Base-by-base conservation (phyloP, 2,113 vertebrate species). In the Thamnaconus septentrionalis region DNA sequence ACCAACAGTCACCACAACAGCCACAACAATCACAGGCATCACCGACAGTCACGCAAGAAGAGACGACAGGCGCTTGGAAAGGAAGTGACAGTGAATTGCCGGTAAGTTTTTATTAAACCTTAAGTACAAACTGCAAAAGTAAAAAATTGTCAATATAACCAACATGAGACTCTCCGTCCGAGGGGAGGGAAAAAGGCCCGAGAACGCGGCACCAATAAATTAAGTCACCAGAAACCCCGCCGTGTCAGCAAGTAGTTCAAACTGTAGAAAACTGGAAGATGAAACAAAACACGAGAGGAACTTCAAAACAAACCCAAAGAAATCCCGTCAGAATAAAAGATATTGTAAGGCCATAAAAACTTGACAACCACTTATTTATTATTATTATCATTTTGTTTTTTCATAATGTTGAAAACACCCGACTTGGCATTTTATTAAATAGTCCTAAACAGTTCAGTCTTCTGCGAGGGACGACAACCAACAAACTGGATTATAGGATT, bases 21-120 rank as follows among this genome's bases (percentile, higher is more conserved):
- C 1, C 5, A 45, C 5, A n/a, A n/a, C n/a, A n/a, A n/a, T n/a
- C n/a, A 45, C 44, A n/a, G n/a, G n/a, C 47, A 49, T 8, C 3
- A 49, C 8, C 9, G 3, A 52, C n/a, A 52, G 5, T 11, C 12
- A 1, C 58, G 61, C 64, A 76, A 49, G 82, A 56, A 76, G 51
- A 74, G 61, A 79, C 41, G 61, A 53, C 56, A 58, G 55, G 53
- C 62, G 52, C 70, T 31, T 31, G 18, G 75, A 64, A 87, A 90
- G 85, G 59, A 83, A 85, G 54, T 87, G 85, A 90, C 82, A 87
- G 85, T 83, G 88, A 91, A 89, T 83, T 91, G 93, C 96, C 93
- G 68, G 93, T 94, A 97, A 94, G 94, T 95, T 98, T 97, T 98
- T 98, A 98, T 98, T 98, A 97, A 98, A 98, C 94, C 95, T 98